Evolutionary conservation across 2,888 invertebrate genomes (phyloP).

Genomic region (Graphium colonna): DNA sequence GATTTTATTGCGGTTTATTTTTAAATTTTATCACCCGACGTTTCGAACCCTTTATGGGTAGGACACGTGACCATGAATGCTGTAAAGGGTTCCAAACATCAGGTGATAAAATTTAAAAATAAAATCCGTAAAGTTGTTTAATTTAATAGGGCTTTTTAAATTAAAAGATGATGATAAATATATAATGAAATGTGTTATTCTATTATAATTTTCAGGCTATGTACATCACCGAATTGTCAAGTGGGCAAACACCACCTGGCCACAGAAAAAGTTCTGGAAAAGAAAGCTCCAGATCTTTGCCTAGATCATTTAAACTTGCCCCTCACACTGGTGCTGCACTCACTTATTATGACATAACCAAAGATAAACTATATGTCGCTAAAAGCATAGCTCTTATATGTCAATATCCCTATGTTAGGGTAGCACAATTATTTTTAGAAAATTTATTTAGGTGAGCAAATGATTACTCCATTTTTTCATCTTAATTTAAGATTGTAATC

Average conservation of each 20-base stretch:
- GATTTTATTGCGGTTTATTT: too few species aligned
- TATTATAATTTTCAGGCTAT: conserved; percentile 82
- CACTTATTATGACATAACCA: conserved; percentile 94
- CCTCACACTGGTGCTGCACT: conserved; percentile 88
- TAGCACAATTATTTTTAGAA: conserved; percentile 91
- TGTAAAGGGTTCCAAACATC: too few species aligned
- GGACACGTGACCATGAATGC: too few species aligned
- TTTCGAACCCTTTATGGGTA: too few species aligned
- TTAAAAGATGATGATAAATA: too few species aligned
- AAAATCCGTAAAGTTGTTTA: too few species aligned
- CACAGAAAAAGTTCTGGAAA: conserved; percentile 79
- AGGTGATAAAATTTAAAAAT: too few species aligned
- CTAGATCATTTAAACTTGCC: conserved; percentile 92
- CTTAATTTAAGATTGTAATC: too few species aligned
- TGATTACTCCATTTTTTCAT: too few species aligned
- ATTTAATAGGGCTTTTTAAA: too few species aligned
- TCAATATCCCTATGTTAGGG: conserved; percentile 93
- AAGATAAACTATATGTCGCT: conserved; percentile 96
- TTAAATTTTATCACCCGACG: too few species aligned
- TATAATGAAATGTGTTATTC: too few species aligned
- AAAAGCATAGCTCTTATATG: conserved; percentile 97
- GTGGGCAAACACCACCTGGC: conserved; percentile 85
- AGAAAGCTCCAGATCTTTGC: conserved; percentile 91
- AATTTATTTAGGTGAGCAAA: conserved; percentile 89
- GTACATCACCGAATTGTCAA: conserved; percentile 94